These are phyloP conservation scores for Escarpia spicata DNA, from an alignment of 2,888 invertebrate species.

Conservation along the genomic window DNA sequence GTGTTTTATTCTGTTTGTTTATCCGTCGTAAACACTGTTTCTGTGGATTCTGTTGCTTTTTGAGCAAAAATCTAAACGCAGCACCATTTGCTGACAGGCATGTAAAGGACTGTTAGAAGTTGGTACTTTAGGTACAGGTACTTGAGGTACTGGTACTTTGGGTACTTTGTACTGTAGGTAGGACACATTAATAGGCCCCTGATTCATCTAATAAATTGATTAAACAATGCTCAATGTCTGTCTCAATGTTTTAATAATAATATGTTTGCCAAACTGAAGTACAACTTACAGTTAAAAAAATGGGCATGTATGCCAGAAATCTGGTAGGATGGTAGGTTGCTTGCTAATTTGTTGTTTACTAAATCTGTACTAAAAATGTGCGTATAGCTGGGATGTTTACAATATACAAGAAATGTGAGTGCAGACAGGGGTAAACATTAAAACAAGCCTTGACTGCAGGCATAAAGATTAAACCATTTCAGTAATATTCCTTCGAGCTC, in stretches of 20 bases:
- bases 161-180: not conserved
- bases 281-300: too few relatives aligned
- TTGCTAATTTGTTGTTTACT: not conserved
- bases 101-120: not conserved
- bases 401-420: not conserved
- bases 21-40: not conserved
- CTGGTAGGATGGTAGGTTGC: not conserved
- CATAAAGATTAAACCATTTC: too few relatives aligned
- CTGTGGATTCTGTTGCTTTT: not conserved
- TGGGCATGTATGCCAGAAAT: not conserved
- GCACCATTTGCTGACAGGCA: not conserved
- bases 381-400: not conserved
- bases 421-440: not conserved
- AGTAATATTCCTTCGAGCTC: too few relatives aligned
- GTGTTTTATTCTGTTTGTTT: not conserved
- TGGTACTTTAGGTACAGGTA: too few relatives aligned
- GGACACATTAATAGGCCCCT: too few relatives aligned
- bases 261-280: too few relatives aligned
- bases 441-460: too few relatives aligned
- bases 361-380: not conserved
- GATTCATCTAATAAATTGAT: too few relatives aligned
- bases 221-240: too few relatives aligned
- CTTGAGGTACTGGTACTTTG: not conserved
- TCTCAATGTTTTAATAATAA: too few relatives aligned
- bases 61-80: not conserved